A percentile compares a stretch with the other conserved stretches of the same genome.
phyloP scores from a whole-genome alignment of 2,797 vertebrate species.

The Mormyrops boulengeri region DNA sequence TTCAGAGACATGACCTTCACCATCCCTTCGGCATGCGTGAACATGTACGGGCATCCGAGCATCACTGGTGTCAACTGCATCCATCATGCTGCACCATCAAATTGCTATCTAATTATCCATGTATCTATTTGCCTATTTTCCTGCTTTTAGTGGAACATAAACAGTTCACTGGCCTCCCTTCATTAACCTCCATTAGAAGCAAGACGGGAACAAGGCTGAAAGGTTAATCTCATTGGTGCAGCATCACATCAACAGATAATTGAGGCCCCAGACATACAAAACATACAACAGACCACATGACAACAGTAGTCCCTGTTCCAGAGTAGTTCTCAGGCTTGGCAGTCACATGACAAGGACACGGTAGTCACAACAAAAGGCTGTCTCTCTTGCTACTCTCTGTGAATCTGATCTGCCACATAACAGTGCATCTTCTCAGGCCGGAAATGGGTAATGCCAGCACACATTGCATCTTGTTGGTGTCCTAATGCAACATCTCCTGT shows the following conservation, averaged over 20 bases:
- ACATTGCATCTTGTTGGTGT: neutral
- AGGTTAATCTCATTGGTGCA: conserved; percentile 5
- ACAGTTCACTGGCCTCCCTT: conserved; percentile 18
- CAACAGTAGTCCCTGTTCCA: neutral
- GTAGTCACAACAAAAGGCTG: neutral
- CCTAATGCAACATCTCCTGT: neutral
- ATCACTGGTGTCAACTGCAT: neutral
- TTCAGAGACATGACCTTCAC: neutral
- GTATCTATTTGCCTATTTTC: conserved; percentile 16
- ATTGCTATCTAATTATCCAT: conserved; percentile 15
- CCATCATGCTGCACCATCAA: neutral
- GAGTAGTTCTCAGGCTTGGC: neutral
- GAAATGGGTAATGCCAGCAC: neutral
- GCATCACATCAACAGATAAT: neutral
- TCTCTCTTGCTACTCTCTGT: neutral
- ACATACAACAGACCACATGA: neutral
- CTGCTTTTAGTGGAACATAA: conserved; percentile 10
- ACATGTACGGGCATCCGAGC: neutral
- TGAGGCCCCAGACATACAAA: neutral
- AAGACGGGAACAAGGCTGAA: neutral
- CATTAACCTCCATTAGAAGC: conserved; percentile 24
- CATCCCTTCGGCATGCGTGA: neutral
- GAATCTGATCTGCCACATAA: neutral
- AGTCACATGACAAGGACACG: neutral
- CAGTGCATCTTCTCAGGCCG: neutral